These are phyloP conservation scores for Thermophis baileyi DNA, from an alignment of 2,113 vertebrate species.

Conservation along the genomic window DNA sequence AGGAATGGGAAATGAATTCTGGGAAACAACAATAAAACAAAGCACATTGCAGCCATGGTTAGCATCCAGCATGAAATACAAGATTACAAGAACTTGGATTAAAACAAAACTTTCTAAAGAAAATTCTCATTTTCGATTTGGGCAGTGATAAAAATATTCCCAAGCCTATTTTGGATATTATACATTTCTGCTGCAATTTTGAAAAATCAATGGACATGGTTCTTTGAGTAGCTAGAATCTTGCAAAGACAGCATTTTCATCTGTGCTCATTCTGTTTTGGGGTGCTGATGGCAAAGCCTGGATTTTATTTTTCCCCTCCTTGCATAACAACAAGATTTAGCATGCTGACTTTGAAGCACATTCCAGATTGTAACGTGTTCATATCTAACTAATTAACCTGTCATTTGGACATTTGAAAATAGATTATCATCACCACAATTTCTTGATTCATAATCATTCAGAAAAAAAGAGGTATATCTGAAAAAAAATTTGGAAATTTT, in stretches of 20 bases:
- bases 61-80: constrained; percentile 31
- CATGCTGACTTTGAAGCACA: neutral
- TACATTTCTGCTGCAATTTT: neutral
- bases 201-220: neutral
- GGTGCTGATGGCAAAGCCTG: neutral
- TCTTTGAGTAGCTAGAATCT: neutral
- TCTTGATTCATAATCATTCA: neutral
- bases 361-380: neutral
- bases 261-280: neutral
- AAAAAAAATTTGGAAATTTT: neutral
- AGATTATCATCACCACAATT: neutral
- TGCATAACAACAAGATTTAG: neutral
- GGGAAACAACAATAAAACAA: constrained; percentile 62
- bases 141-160: neutral
- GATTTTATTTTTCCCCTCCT: neutral
- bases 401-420: neutral
- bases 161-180: neutral
- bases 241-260: neutral
- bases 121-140: neutral
- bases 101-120: neutral
- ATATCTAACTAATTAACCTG: neutral
- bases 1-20: constrained; percentile 96
- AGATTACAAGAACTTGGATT: neutral
- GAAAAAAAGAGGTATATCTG: neutral
- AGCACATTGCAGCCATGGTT: constrained; percentile 53